Base-by-base conservation (phyloP, 2,888 invertebrate genomes). In the Agriotes lineatus region DNA sequence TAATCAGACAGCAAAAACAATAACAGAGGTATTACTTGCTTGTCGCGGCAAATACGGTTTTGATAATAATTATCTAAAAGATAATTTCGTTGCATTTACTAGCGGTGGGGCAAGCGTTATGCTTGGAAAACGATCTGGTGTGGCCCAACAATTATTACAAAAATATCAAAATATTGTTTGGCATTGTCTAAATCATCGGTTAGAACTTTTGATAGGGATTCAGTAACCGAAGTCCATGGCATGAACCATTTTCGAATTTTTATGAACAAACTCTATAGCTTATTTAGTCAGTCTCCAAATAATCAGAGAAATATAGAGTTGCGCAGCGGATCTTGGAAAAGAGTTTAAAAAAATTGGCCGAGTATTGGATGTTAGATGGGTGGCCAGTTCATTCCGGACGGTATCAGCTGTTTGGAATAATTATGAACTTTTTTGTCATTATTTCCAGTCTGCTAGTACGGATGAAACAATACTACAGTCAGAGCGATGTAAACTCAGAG, bases 401-500 rank as follows among this genome's bases (percentile, higher is more conserved):
- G 33, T 22, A 33, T 2, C 30, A 3, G 54, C 16, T 54, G 20
- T 33, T 2, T 54, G 54, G 22, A 54, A 33, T 33, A 16, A 30
- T 14, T 12, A 33, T 54, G 6, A 30, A 10, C 7, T 18, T 12
- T 35, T 54, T 22, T n/a, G n/a, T n/a, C n/a, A n/a, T n/a, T n/a
- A n/a, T n/a, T 54, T 10, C 18, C 1, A 33, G 9, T 16, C 12
- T 33, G 54, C 16, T 14, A 14, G 33, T 10, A 1, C 10, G n/a
- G 25, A 33, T 30, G 7, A 3, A 16, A 12, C 18, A 3, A n/a
- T 16, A 1, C 33, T 33, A 33, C 18, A 1, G n/a, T 33, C 12
- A 25, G 33, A 30, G n/a, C 22, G 54, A 33, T 33, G 54, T 33
- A 33, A 54, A 54, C 33, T 54, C 33, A 10, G 2, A n/a, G 54